A percentile compares a stretch with the other conserved stretches of the same genome.
phyloP scores from a whole-genome alignment of 2,888 invertebrate species.

The Xestia sexstrigata region DNA sequence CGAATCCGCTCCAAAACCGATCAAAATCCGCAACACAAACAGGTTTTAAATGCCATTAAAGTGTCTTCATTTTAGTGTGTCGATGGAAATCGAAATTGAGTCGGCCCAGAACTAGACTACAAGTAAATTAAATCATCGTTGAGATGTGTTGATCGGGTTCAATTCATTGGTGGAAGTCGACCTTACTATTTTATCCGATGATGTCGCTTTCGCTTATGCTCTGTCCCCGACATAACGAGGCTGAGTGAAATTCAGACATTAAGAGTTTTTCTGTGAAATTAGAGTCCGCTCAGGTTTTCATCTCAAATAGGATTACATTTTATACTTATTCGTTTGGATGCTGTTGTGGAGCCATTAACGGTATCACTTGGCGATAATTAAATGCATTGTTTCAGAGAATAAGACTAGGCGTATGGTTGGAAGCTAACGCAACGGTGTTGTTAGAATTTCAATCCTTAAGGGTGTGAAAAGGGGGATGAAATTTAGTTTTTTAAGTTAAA shows the following conservation, averaged over 20 bases:
- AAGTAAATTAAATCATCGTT: not conserved
- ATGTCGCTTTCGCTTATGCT: slow-evolving; percentile 26
- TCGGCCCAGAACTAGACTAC: not conserved
- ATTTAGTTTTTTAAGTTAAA: too few species aligned
- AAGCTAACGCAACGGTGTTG: too few species aligned
- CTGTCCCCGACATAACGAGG: slow-evolving; percentile 56
- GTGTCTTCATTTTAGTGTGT: not conserved
- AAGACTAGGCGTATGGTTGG: too few species aligned
- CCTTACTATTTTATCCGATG: not conserved
- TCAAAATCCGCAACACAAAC: not conserved
- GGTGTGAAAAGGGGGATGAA: too few species aligned
- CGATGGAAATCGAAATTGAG: not conserved
- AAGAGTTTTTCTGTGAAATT: slow-evolving; percentile 75
- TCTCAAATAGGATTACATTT: slow-evolving; percentile 73
- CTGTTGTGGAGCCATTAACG: slow-evolving; percentile 52
- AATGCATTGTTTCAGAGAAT: not conserved
- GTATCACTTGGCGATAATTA: not conserved
- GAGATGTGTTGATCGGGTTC: not conserved
- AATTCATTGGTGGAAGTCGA: not conserved
- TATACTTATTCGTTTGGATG: slow-evolving; percentile 68
- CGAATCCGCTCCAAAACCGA: too few species aligned
- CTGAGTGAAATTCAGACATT: slow-evolving; percentile 72
- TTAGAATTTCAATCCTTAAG: too few species aligned
- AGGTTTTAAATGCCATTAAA: not conserved
- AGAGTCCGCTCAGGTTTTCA: slow-evolving; percentile 62